Conservation (phyloP, 2,797 vertebrate genomes). For the Australoheros facetus region DNA sequence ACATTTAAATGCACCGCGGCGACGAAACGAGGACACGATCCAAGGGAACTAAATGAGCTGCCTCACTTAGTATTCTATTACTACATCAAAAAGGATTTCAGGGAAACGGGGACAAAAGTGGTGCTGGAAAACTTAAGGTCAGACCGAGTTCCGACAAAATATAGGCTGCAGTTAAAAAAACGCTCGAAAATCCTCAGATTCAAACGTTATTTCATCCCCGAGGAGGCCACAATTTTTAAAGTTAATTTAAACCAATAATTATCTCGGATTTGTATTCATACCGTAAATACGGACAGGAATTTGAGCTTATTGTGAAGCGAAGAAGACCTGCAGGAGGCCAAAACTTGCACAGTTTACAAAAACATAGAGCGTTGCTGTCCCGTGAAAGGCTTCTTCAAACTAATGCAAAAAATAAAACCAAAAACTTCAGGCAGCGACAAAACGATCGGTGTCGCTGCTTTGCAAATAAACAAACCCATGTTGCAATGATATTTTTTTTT, state of each 20-base stretch:
- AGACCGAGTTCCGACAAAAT: conserved; percentile 56
- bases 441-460: not conserved
- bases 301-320: conserved; percentile 27
- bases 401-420: not conserved
- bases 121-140: conserved; percentile 46
- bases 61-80: conserved; percentile 80
- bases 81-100: conserved; percentile 57
- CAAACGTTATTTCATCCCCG: not conserved
- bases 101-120: conserved; percentile 62
- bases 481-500: not conserved
- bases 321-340: conserved; percentile 33
- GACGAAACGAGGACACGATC: conserved; percentile 78
- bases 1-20: conserved; percentile 84
- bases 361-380: not conserved
- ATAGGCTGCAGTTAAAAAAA: conserved; percentile 12
- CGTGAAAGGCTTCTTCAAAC: not conserved
- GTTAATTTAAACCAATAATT: not conserved
- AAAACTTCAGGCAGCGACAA: not conserved
- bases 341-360: conserved; percentile 4
- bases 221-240: not conserved
- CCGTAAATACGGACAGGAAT: conserved; percentile 17
- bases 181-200: not conserved
- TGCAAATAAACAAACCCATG: conserved; percentile 13
- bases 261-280: not conserved
- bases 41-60: conserved; percentile 76